phyloP scores from a whole-genome alignment of 1,140 invertebrate species.

The Listronotus oregonensis region DNA sequence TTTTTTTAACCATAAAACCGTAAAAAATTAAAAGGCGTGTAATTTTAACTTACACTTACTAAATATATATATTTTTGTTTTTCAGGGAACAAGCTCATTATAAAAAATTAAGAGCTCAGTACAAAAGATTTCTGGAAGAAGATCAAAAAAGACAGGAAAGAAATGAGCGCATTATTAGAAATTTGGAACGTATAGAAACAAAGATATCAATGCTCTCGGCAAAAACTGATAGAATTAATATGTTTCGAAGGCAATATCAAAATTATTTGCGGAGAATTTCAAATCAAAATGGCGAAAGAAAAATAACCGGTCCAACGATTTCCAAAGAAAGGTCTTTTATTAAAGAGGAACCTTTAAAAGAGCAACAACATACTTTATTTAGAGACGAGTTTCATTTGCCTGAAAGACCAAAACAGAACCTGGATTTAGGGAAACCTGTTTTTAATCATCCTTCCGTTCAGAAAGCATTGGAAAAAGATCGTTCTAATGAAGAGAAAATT shows the following conservation, averaged over 20 bases:
- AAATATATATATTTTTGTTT: neutral
- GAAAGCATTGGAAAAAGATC: slow-evolving; percentile 2
- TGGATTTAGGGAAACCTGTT: neutral
- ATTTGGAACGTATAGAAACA: slow-evolving; percentile 63
- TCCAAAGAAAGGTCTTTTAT: slow-evolving; percentile 2
- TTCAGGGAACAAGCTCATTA: slow-evolving; percentile 50
- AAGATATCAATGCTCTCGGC: slow-evolving; percentile 62
- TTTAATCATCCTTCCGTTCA: neutral
- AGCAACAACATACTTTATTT: neutral
- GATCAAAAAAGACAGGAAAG: slow-evolving; percentile 63
- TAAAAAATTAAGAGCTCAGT: slow-evolving; percentile 61
- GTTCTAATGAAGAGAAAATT: slow-evolving; percentile 26
- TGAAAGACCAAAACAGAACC: neutral
- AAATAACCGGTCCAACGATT: neutral
- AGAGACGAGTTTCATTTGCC: neutral
- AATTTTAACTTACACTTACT: too few species aligned
- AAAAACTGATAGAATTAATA: slow-evolving; percentile 65
- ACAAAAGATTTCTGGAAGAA: slow-evolving; percentile 66
- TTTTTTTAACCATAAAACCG: too few species aligned
- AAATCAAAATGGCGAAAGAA: neutral
- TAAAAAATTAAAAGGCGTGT: too few species aligned
- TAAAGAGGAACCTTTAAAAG: slow-evolving; percentile 9
- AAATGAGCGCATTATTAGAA: slow-evolving; percentile 63
- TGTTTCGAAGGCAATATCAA: slow-evolving; percentile 54
- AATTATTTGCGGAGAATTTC: slow-evolving; percentile 32